Base-by-base conservation (phyloP, 2,797 vertebrate species). In the Anabas testudineus region DNA sequence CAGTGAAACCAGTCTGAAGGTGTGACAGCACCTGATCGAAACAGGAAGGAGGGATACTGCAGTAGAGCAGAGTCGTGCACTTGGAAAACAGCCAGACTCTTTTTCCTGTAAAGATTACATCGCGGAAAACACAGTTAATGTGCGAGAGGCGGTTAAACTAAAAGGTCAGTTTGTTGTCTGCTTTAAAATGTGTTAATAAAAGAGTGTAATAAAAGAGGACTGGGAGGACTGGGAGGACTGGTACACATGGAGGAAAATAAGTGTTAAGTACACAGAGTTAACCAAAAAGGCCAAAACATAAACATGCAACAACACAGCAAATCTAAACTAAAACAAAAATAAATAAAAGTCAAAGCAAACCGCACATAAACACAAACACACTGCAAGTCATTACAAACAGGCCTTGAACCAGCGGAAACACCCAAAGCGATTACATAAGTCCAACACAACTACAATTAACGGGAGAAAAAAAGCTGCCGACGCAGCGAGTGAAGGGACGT, bases 1-100 rank as follows among this genome's bases (percentile, higher is more conserved):
- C 32, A 68, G 63, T 43, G 78, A 80, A 86, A 88, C 73, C 66
- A 72, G 74, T 2, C 41, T 19, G 57, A 41, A 71, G 55, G 61
- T 9, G 47, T 57, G 56, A 66, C 61, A n/a, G 47, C 54, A 56
- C 52, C 60, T 48, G 71, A 79, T 60, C 41, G 47, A 88, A 86
- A 85, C 83, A 66, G 86, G 78, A 86, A 90, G 77, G 52, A 21
- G 48, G 47, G 46, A 53, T 30, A 18, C 30, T 39, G 19, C 39
- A 54, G 56, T 30, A 48, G 28, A 39, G 22, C 14, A 0, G 10
- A 66, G 48, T 1, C 52, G 59, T 43, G 48, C 0, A 45, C 3
- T 32, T 43, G 54, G 71, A 57, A 57, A 74, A 43, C 0, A 1
- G 2, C 14, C 18, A 7, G 22, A 28, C 18, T 22, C 15, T 22